Evolutionary conservation across 2,797 vertebrate species (phyloP).

Genomic region (Pangasius krempfi): DNA sequence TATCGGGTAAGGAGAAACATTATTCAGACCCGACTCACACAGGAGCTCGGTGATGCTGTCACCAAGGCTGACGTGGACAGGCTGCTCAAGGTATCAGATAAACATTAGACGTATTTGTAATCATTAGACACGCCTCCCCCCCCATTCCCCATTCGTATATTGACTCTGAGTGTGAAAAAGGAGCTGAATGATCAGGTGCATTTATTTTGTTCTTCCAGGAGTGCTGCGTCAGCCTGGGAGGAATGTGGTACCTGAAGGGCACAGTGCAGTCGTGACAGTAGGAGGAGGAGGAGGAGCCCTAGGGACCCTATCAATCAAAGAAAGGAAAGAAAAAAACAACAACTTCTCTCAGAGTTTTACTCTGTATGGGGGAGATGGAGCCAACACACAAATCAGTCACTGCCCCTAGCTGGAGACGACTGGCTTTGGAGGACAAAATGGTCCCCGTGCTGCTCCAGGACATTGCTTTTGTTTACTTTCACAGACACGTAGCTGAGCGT

Average conservation of each 20-base stretch:
- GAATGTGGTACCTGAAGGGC: conserved; percentile 98
- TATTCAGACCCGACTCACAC: conserved; percentile 82
- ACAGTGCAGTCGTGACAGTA: conserved; percentile 92
- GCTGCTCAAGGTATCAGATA: conserved; percentile 84
- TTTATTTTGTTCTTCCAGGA: conserved; percentile 76
- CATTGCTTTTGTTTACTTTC: conserved; percentile 57
- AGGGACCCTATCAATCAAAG: conserved; percentile 46
- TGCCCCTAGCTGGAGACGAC: conserved; percentile 50
- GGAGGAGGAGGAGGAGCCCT: conserved; percentile 58
- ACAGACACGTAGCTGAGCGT: conserved; percentile 52
- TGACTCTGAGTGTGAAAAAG: neutral
- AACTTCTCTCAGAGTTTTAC: conserved; percentile 58
- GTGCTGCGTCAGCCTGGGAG: conserved; percentile 90
- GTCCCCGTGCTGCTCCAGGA: conserved; percentile 54
- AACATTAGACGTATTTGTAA: neutral
- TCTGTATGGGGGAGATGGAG: conserved; percentile 41
- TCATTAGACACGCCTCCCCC: neutral
- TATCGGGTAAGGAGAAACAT: conserved; percentile 85
- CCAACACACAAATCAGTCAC: conserved; percentile 64
- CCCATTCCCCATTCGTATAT: neutral
- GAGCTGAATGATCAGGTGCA: neutral
- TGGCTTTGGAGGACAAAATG: conserved; percentile 46
- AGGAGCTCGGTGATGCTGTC: conserved; percentile 86
- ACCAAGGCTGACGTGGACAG: conserved; percentile 90
- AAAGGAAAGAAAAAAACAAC: conserved; percentile 44